Evolutionary conservation across 2,888 invertebrate genomes (phyloP).

Genomic region (Synanthedon myopaeformis): DNA sequence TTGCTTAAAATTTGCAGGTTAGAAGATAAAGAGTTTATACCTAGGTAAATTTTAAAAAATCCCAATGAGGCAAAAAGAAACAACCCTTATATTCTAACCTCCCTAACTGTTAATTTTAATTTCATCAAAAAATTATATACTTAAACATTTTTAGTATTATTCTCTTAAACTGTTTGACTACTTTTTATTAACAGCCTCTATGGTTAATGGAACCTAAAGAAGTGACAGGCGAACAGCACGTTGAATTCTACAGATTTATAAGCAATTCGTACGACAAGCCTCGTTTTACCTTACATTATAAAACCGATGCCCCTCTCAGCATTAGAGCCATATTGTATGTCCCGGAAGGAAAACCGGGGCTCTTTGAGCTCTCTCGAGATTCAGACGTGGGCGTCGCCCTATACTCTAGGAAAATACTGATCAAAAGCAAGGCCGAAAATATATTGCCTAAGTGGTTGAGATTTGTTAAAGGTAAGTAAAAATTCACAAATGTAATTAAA

Average conservation of each 20-base stretch:
- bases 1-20: no score
- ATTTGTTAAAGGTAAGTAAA: constrained; percentile 84
- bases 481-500: not conserved
- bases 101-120: no score
- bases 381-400: constrained; percentile 87
- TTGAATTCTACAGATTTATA: constrained; percentile 92
- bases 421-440: constrained; percentile 91
- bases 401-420: constrained; percentile 92
- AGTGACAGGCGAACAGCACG: constrained; percentile 86
- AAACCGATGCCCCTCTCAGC: constrained; percentile 91
- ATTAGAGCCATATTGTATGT: constrained; percentile 93
- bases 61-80: no score
- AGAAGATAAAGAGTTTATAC: no score
- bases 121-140: not conserved
- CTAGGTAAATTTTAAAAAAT: no score
- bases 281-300: constrained; percentile 91
- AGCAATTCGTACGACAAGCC: constrained; percentile 89
- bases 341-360: constrained; percentile 91
- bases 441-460: constrained; percentile 95
- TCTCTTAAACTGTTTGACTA: not conserved
- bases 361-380: constrained; percentile 92
- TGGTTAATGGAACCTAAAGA: constrained; percentile 95
- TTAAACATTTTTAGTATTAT: constrained; percentile 3
- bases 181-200: constrained; percentile 72
- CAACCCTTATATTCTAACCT: no score